These are phyloP conservation scores for Mylabris phalerata DNA, from an alignment of 1,140 invertebrate species.

Conservation along the genomic window DNA sequence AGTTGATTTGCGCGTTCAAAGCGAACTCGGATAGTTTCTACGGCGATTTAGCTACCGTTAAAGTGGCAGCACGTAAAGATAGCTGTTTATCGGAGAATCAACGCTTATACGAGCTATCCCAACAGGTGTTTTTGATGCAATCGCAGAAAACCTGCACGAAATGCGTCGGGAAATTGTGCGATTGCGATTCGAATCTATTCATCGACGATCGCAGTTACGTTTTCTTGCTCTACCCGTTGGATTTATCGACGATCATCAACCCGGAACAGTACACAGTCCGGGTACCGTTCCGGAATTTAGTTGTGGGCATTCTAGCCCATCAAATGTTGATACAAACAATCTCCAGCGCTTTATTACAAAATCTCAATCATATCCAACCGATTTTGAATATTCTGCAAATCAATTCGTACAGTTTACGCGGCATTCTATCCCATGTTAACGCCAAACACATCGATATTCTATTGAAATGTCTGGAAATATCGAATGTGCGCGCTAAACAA, in stretches of 20 bases:
- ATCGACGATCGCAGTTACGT: conserved; percentile 80
- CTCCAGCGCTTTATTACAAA: conserved; percentile 73
- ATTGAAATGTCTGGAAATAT: conserved; percentile 71
- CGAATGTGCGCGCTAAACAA: conserved; percentile 70
- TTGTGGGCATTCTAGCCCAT: conserved; percentile 82
- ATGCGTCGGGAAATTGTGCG: conserved; percentile 31
- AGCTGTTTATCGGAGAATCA: conserved; percentile 74
- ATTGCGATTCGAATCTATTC: conserved; percentile 38
- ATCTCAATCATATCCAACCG: conserved; percentile 52
- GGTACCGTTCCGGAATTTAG: conserved; percentile 77
- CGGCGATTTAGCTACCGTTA: conserved; percentile 85
- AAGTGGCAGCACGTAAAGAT: conserved; percentile 83
- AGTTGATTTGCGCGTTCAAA: conserved; percentile 80
- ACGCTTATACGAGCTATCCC: conserved; percentile 73
- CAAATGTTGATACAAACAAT: conserved; percentile 88
- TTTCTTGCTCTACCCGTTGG: conserved; percentile 79
- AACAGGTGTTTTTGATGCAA: conserved; percentile 67
- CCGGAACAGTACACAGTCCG: conserved; percentile 73
- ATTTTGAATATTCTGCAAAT: conserved; percentile 52
- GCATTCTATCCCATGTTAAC: conserved; percentile 49
- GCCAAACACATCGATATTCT: conserved; percentile 58
- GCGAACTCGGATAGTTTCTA: conserved; percentile 88
- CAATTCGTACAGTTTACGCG: conserved; percentile 49
- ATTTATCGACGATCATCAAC: conserved; percentile 60
- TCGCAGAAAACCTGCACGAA: conserved; percentile 42